Evolutionary conservation across 2,797 vertebrate species (phyloP), one percentile per base, ranked within the genome.

Genomic region (Poecilia picta): DNA sequence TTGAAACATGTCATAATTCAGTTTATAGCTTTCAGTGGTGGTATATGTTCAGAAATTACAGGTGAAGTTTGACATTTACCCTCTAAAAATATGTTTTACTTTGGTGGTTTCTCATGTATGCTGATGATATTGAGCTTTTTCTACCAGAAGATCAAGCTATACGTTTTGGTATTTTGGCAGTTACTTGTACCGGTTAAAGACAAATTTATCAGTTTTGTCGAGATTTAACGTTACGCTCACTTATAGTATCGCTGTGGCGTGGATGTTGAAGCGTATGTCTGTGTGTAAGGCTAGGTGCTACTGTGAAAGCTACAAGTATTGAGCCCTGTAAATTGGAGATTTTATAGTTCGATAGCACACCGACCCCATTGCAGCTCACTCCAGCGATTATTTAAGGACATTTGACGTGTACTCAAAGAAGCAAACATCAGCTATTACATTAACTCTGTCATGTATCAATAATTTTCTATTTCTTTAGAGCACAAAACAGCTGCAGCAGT

Each of bases 301-400:
- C 85, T 91, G 90, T 90, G 89, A 89, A 91, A 85, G 70, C 86
- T 79, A 89, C 87, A 87, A 87, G 84, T 80, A 89, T 86, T 64
- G 77, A 81, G 90, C 81, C 76, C 76, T 79, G 84, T 90, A 68
- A 77, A 85, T 82, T 82, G 39, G 25, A 88, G 59, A 86, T 91
- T 93, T 92, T 91, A 82, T 92, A 93, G 83, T 74, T 90, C 55
- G 82, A 88, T 75, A 87, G 81, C 88, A 81, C 83, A 87, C 43
- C 64, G 8, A 87, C 64, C 28, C 46, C 51, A 68, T 70, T 80
- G 51, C 43, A 66, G 72, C 53, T 92, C 85, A 91, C 90, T 90
- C 83, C 85, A 86, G 81, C 80, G 78, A 66, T 87, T 78, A 80
- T 41, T 71, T n/a, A 68, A 12, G 41, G 64, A 87, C 20, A 74